These are phyloP conservation scores for Manis javanica DNA, from an alignment of 2,797 vertebrate genomes.

Conservation along the genomic window DNA sequence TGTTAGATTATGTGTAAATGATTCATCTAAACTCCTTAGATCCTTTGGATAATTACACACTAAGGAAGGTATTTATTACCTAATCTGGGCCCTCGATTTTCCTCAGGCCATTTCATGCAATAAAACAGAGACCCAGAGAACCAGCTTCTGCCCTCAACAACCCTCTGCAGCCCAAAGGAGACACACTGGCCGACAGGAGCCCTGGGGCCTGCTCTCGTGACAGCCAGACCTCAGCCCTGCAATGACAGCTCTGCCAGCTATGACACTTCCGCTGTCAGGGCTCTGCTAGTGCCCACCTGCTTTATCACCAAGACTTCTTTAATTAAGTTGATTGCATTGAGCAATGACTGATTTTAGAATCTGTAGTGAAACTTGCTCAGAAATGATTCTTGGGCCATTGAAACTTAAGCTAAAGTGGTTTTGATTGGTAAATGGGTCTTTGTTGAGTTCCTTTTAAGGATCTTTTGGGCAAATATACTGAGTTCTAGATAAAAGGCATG, in stretches of 20 bases:
- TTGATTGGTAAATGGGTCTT: neutral
- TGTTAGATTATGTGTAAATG: constrained; percentile 31
- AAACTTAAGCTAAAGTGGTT: constrained; percentile 5
- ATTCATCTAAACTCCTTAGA: constrained; percentile 29
- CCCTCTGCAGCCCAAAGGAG: neutral
- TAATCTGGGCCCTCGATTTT: neutral
- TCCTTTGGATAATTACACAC: neutral
- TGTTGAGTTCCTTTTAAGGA: neutral
- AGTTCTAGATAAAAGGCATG: neutral
- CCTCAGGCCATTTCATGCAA: constrained; percentile 42
- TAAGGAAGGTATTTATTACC: neutral
- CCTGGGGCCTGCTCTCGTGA: neutral
- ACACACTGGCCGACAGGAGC: neutral
- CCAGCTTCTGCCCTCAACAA: neutral
- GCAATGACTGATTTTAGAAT: neutral
- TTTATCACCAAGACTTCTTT: neutral
- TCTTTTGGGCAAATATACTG: neutral
- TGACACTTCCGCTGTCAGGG: neutral
- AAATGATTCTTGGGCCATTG: neutral
- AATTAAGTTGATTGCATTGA: neutral
- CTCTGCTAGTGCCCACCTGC: neutral
- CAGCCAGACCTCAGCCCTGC: neutral
- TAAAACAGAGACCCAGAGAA: neutral
- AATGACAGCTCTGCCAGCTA: neutral
- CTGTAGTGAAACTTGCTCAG: neutral